Percentiles rank a stretch among this genome's conserved stretches.
Conservation (phyloP, 2,113 vertebrate species). For the Muntiacus muntjak region DNA sequence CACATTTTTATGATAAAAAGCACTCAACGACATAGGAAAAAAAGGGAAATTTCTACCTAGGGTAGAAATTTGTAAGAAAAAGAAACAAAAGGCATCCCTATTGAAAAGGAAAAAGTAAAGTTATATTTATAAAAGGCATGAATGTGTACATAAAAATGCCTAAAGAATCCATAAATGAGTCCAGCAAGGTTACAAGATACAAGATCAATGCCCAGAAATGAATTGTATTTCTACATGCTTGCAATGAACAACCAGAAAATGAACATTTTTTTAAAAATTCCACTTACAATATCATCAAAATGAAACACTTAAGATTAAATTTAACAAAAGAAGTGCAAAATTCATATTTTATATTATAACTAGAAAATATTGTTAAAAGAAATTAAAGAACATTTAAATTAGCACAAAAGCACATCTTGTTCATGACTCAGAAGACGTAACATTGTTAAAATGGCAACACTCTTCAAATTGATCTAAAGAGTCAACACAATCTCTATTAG, state of each 20-base stretch:
- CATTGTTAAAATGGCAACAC: not conserved
- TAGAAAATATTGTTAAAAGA: not conserved
- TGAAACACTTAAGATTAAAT: not conserved
- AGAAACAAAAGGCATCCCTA: not conserved
- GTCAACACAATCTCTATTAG: not conserved
- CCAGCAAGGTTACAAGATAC: not conserved
- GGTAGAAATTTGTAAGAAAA: not conserved
- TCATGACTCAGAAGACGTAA: not conserved
- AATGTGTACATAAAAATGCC: not conserved
- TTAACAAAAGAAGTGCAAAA: not conserved
- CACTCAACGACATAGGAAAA: not conserved
- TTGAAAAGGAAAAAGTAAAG: not conserved
- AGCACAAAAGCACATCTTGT: not conserved
- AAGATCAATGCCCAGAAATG: not conserved
- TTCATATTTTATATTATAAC: not conserved
- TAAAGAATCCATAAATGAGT: not conserved
- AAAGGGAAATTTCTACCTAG: not conserved
- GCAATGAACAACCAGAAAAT: not conserved
- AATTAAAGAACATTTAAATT: not conserved
- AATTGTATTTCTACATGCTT: not conserved
- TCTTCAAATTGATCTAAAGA: not conserved
- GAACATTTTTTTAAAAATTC: not conserved
- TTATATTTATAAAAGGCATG: not conserved
- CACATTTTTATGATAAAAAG: not conserved
- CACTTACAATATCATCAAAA: not conserved